phyloP scores from a whole-genome alignment of 2,113 vertebrate species.

The Eclectus roratus region DNA sequence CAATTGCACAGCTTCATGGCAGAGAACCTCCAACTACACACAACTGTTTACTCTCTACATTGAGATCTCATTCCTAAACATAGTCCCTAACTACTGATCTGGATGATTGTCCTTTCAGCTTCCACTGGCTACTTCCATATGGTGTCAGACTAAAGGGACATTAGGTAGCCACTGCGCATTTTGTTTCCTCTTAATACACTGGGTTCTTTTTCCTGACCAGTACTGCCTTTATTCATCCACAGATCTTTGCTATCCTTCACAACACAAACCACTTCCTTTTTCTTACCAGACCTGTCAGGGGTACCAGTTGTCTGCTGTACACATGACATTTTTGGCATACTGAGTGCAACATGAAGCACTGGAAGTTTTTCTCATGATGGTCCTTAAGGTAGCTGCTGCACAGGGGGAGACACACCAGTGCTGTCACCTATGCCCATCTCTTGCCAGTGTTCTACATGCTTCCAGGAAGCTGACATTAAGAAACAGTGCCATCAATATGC shows the following conservation, averaged over 20 bases:
- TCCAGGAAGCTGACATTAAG: neutral
- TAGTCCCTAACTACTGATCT: neutral
- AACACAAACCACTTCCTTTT: neutral
- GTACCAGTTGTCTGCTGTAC: neutral
- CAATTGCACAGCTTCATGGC: neutral
- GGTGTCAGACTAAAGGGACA: neutral
- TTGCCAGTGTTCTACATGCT: neutral
- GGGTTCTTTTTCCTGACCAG: too few species aligned
- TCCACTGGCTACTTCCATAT: neutral
- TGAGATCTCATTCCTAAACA: neutral
- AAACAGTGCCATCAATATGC: neutral
- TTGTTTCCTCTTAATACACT: neutral
- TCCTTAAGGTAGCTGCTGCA: neutral
- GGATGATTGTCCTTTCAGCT: neutral
- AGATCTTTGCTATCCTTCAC: neutral
- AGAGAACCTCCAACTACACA: neutral
- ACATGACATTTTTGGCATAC: rapidly evolving
- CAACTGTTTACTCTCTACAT: neutral
- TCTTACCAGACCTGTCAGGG: neutral
- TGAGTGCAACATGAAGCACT: neutral
- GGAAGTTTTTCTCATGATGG: neutral
- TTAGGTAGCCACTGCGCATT: too few species aligned
- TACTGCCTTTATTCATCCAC: neutral
- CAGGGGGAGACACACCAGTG: neutral
- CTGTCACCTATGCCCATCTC: neutral